A percentile compares a stretch with the other conserved stretches of the same genome.
Conservation (phyloP, 2,888 invertebrate genomes). For the Eurytoma adleriae region DNA sequence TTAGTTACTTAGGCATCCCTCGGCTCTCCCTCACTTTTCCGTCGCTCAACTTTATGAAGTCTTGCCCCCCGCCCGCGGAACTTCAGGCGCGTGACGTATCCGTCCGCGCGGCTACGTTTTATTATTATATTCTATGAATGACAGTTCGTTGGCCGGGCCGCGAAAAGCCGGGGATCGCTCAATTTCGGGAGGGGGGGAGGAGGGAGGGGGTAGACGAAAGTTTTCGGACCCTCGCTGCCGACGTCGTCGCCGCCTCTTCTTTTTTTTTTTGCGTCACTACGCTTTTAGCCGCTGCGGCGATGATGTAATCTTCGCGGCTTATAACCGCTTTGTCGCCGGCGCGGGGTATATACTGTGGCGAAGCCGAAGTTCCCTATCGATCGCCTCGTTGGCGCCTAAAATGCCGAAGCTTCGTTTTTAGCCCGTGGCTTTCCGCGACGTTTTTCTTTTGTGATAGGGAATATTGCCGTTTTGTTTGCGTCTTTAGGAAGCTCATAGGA, state of each 20-base stretch:
- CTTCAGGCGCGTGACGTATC: background rate
- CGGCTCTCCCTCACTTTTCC: background rate
- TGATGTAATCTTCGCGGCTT: too few relatives aligned
- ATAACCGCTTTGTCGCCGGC: too few relatives aligned
- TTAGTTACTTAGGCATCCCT: constrained; percentile 46
- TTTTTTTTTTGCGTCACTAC: too few relatives aligned
- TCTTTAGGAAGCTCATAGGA: too few relatives aligned
- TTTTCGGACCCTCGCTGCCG: background rate
- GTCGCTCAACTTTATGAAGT: background rate
- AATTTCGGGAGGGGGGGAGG: background rate
- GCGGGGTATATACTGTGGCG: too few relatives aligned
- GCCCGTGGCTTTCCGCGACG: too few relatives aligned
- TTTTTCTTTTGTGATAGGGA: too few relatives aligned
- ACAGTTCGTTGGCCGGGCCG: background rate
- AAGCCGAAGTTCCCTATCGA: too few relatives aligned
- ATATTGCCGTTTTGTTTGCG: too few relatives aligned
- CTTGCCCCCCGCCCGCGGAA: background rate
- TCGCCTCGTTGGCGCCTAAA: too few relatives aligned
- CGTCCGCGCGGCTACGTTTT: background rate
- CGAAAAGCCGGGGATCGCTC: background rate
- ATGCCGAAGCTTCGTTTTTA: too few relatives aligned
- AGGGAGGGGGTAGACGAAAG: background rate
- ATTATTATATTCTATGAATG: constrained; percentile 18
- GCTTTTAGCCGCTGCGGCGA: too few relatives aligned
- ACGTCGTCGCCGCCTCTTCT: background rate